Percentiles rank a stretch among this genome's conserved stretches.
Evolutionary conservation across 2,113 vertebrate species (phyloP).

Genomic region (Gambusia holbrooki): DNA sequence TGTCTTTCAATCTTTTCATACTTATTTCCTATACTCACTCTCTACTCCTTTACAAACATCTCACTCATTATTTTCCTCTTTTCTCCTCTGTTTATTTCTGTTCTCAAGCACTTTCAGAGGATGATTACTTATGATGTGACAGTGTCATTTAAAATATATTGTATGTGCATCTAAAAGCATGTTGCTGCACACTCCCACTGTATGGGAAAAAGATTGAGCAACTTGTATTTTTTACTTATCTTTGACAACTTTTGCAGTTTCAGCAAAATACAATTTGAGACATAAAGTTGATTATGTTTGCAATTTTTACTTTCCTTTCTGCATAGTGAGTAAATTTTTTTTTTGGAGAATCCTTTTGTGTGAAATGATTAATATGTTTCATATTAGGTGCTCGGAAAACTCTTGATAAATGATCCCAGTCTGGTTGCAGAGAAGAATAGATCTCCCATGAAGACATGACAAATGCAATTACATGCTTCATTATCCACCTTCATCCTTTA

Average conservation of each 20-base stretch:
- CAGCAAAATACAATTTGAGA: conserved; percentile 25
- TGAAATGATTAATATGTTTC: conserved; percentile 56
- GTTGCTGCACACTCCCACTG: conserved; percentile 38
- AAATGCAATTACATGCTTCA: conserved; percentile 75
- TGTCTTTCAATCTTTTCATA: conserved; percentile 22
- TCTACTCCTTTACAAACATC: conserved; percentile 17
- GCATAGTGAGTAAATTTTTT: conserved; percentile 40
- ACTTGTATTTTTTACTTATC: conserved; percentile 16
- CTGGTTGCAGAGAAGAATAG: conserved; percentile 49
- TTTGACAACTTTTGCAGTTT: conserved; percentile 31
- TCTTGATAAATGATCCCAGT: conserved; percentile 44
- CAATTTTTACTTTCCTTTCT: conserved; percentile 26
- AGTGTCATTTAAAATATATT: conserved; percentile 18
- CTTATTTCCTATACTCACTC: conserved; percentile 19
- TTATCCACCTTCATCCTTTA: conserved; percentile 41
- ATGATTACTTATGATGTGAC: conserved; percentile 43
- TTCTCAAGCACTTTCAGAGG: conserved; percentile 30
- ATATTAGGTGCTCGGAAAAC: conserved; percentile 32
- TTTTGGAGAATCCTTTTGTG: conserved; percentile 39
- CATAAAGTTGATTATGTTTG: conserved; percentile 19
- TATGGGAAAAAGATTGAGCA: conserved; percentile 35
- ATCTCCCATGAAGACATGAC: conserved; percentile 71
- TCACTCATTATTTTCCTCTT: conserved; percentile 1
- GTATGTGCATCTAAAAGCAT: conserved; percentile 52
- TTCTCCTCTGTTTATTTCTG: neutral